Conservation (phyloP, 2,113 vertebrate species). For the Zootoca vivipara region DNA sequence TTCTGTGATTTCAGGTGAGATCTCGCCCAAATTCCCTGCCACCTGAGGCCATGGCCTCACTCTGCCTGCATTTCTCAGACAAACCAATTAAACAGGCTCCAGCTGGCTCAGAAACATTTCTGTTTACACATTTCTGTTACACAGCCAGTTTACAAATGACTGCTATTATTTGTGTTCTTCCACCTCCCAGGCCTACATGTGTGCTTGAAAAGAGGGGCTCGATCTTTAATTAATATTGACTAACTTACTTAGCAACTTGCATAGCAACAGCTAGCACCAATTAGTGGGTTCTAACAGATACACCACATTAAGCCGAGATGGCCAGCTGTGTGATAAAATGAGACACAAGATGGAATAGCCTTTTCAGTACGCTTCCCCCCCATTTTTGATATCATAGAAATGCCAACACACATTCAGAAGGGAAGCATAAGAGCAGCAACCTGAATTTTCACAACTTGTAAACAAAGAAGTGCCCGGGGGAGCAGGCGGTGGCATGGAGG, state of each 20-base stretch:
- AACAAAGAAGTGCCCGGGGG: neutral
- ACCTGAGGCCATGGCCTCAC: too few relatives aligned
- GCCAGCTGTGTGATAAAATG: fast-evolving
- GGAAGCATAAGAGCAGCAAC: neutral
- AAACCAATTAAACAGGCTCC: conserved; percentile 4
- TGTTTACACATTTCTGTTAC: fast-evolving
- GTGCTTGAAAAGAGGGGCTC: neutral
- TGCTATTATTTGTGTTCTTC: conserved; percentile 4
- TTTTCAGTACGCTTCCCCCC: neutral
- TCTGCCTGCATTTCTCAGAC: neutral
- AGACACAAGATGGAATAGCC: fast-evolving
- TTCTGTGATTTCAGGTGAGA: too few relatives aligned
- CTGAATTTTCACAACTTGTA: neutral
- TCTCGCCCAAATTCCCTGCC: too few relatives aligned
- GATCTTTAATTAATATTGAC: conserved; percentile 41
- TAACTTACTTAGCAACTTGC: conserved; percentile 37
- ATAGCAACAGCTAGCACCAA: neutral
- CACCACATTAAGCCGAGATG: fast-evolving
- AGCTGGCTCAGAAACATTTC: neutral
- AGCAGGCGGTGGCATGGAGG: too few relatives aligned
- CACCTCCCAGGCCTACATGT: fast-evolving
- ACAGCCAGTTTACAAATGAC: fast-evolving
- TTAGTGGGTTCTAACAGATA: neutral
- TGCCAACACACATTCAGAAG: neutral
- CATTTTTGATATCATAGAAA: fast-evolving